Evolutionary conservation across 2,888 invertebrate genomes (phyloP).

Genomic region (Leucophenga montana): DNA sequence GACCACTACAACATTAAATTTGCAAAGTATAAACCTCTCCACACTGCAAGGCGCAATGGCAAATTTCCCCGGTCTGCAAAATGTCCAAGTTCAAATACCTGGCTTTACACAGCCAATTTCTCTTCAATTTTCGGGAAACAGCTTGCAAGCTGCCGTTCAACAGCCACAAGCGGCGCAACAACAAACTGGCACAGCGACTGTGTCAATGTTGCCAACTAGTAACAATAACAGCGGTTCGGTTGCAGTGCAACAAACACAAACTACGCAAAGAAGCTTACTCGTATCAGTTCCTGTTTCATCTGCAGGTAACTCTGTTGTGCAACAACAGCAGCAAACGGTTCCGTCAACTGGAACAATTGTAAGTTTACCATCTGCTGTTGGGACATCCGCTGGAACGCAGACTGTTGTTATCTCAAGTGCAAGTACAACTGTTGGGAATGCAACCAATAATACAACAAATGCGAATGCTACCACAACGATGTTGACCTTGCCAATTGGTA

Average conservation of each 20-base stretch:
- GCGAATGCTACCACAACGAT: conserved; percentile 71
- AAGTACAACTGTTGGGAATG: conserved; percentile 32
- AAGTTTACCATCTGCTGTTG: conserved; percentile 68
- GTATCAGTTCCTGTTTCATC: conserved; percentile 79
- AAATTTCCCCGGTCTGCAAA: conserved; percentile 80
- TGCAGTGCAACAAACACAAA: conserved; percentile 50
- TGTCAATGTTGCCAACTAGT: conserved; percentile 37
- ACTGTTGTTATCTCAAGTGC: conserved; percentile 72
- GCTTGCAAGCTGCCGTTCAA: conserved; percentile 72
- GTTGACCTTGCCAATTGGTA: conserved; percentile 79
- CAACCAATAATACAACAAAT: conserved; percentile 37
- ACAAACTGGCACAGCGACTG: conserved; percentile 40
- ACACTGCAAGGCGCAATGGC: conserved; percentile 77
- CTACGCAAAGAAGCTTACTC: conserved; percentile 76
- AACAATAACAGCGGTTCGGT: conserved; percentile 39
- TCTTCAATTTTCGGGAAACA: conserved; percentile 81
- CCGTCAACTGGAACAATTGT: conserved; percentile 74
- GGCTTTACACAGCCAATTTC: conserved; percentile 91
- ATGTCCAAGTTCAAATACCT: conserved; percentile 84
- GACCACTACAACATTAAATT: conserved; percentile 74
- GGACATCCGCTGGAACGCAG: conserved; percentile 68
- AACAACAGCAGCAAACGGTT: conserved; percentile 64
- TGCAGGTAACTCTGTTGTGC: conserved; percentile 35
- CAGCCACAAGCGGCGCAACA: conserved; percentile 53
- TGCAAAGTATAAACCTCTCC: conserved; percentile 83